These are phyloP conservation scores for Corythoichthys intestinalis DNA, from an alignment of 2,113 vertebrate genomes.

Conservation along the genomic window DNA sequence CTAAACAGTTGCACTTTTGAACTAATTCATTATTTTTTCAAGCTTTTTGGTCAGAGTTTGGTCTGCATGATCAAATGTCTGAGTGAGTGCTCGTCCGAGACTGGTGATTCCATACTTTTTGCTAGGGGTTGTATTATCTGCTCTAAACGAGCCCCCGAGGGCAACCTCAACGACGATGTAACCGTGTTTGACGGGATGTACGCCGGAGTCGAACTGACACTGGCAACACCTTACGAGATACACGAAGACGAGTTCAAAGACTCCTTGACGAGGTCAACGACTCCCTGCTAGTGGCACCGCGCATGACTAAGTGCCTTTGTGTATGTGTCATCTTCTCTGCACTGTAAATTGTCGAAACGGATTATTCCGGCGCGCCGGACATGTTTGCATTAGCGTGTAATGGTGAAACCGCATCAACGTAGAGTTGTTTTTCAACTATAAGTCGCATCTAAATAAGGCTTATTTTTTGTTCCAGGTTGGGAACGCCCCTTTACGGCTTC, in stretches of 20 bases:
- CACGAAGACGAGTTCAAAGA: constrained; percentile 20
- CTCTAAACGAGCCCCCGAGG: too few relatives aligned
- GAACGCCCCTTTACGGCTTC: constrained; percentile 8
- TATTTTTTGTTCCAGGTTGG: constrained; percentile 23
- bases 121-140: too few relatives aligned
- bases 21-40: too few relatives aligned
- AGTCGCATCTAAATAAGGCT: too few relatives aligned
- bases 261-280: constrained; percentile 41
- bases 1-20: too few relatives aligned
- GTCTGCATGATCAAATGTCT: too few relatives aligned
- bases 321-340: neutral
- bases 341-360: neutral
- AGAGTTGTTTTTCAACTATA: neutral
- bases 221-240: constrained; percentile 39
- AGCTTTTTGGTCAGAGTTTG: too few relatives aligned
- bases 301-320: constrained; percentile 35
- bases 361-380: neutral
- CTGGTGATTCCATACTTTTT: too few relatives aligned
- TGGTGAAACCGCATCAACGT: neutral
- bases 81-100: too few relatives aligned
- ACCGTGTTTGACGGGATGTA: neutral
- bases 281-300: constrained; percentile 36
- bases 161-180: neutral
- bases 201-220: too few relatives aligned
- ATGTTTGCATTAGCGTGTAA: neutral